Evolutionary conservation across 2,888 invertebrate genomes (phyloP).

Genomic region (Volucella inflata): DNA sequence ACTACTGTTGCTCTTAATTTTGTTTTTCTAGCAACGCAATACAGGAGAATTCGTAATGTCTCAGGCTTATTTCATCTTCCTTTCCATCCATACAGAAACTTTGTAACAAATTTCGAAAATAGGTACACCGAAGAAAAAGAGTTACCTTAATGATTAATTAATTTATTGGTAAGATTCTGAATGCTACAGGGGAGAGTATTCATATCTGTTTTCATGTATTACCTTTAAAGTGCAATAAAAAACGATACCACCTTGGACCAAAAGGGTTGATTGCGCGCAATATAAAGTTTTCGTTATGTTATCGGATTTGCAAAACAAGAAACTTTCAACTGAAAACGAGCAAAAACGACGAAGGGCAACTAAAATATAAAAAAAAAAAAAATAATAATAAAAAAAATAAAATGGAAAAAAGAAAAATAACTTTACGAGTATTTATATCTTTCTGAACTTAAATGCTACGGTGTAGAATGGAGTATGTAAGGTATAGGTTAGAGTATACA

Average conservation of each 20-base stretch:
- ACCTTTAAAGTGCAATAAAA: slow-evolving; percentile 59
- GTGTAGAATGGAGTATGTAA: too few relatives aligned
- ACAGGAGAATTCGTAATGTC: too few relatives aligned
- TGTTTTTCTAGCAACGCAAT: slow-evolving; percentile 43
- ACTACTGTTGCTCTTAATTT: slow-evolving; percentile 57
- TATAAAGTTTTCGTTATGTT: slow-evolving; percentile 40
- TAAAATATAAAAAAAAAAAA: neutral
- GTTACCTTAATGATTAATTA: slow-evolving; percentile 67
- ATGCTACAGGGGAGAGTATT: slow-evolving; percentile 54
- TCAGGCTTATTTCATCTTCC: slow-evolving; percentile 50
- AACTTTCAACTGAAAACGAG: slow-evolving; percentile 51
- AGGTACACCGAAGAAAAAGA: slow-evolving; percentile 30
- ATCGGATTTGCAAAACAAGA: slow-evolving; percentile 72
- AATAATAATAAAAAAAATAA: slow-evolving; percentile 28
- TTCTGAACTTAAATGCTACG: slow-evolving; percentile 49
- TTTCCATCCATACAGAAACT: slow-evolving; percentile 41
- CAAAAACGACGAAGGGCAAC: slow-evolving; percentile 23
- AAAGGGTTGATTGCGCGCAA: slow-evolving; percentile 59
- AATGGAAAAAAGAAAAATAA: slow-evolving; percentile 42
- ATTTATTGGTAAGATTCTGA: slow-evolving; percentile 68
- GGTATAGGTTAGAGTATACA: too few relatives aligned
- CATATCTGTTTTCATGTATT: slow-evolving; percentile 18
- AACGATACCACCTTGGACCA: slow-evolving; percentile 41
- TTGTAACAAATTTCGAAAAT: slow-evolving; percentile 58
- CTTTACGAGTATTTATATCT: slow-evolving; percentile 55